Base-by-base conservation (phyloP, 1,140 invertebrate species). In the Grapholita molesta region DNA sequence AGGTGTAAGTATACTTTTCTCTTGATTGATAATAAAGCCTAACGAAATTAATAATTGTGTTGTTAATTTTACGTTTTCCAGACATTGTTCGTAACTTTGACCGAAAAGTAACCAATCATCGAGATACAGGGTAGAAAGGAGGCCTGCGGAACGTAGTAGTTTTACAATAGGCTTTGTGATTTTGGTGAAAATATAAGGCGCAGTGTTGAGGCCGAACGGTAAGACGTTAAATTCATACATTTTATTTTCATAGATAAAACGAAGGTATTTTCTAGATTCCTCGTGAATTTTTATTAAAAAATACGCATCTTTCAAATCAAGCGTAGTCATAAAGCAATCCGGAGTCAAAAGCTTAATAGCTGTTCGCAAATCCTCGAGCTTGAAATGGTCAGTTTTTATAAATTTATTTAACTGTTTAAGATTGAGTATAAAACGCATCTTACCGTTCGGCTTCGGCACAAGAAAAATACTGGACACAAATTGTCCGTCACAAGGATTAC, bases 161-260 rank as follows among this genome's bases (percentile, higher is more conserved):
- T 55, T 28, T 5, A 42, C 33, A 64, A 69, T 55, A 2, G 67
- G 67, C 23, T 64, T 64, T 6, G 53, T 57, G n/a, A 69, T 25
- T 32, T 69, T 69, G 15, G 68, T 69, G 65, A 69, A 69, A 24
- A 65, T 57, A 4, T 35, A 64, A 11, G 68, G 68, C 6, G 57
- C 68, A 6, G 38, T 30, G 18, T n/a, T 52, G 9, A 69, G 57
- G 1, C 68, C 57, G 15, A 69, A 69, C 11, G 68, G 68, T 9
- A 69, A 15, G 15, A 57, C 64, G 21, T 38, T 57, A 69, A 69
- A 69, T 32, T 69, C 68, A 12, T 53, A 69, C 2, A 21, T 42
- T 21, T 21, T 1, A 18, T 21, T 32, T 6, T 68, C 52, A 32
- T 61, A 68, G 18, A 15, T 68, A 25, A 68, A 68, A n/a, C n/a